These are phyloP conservation scores for Himalopsyche kuldschensis DNA, from an alignment of 2,888 invertebrate species.

Conservation along the genomic window DNA sequence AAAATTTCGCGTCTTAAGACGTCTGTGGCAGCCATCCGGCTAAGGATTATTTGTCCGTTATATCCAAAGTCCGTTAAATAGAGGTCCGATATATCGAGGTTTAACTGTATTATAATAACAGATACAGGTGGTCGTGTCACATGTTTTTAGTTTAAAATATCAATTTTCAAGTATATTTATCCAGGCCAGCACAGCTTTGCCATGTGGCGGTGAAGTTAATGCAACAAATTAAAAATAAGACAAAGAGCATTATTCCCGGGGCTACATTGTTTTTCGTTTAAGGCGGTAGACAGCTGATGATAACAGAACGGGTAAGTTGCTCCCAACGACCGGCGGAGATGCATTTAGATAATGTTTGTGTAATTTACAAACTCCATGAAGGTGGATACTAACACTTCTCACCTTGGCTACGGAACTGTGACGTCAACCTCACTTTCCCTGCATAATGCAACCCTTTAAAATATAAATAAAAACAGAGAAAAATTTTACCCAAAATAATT, in stretches of 20 bases:
- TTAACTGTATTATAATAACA: too few relatives aligned
- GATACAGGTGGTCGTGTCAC: too few relatives aligned
- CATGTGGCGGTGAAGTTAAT: neutral
- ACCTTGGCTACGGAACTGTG: neutral
- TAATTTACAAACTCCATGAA: neutral
- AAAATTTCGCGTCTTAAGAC: too few relatives aligned
- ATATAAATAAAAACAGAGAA: neutral
- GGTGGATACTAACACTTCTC: neutral
- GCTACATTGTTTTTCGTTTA: neutral
- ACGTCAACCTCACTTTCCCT: neutral
- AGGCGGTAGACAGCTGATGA: neutral
- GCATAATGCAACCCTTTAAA: neutral
- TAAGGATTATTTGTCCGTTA: too few relatives aligned
- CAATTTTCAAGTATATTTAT: neutral
- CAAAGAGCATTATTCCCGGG: neutral
- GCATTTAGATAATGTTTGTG: neutral
- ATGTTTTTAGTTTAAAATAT: too few relatives aligned
- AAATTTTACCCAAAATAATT: neutral
- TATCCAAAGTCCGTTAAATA: too few relatives aligned
- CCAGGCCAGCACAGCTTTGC: neutral
- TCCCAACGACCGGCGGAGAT: neutral
- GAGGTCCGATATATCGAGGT: too few relatives aligned
- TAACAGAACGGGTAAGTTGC: neutral
- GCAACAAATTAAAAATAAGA: neutral
- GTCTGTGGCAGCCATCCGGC: too few relatives aligned